Evolutionary conservation across 2,888 invertebrate species (phyloP), one percentile per base, ranked within the genome.

Genomic region (Gnatocerus cornutus): DNA sequence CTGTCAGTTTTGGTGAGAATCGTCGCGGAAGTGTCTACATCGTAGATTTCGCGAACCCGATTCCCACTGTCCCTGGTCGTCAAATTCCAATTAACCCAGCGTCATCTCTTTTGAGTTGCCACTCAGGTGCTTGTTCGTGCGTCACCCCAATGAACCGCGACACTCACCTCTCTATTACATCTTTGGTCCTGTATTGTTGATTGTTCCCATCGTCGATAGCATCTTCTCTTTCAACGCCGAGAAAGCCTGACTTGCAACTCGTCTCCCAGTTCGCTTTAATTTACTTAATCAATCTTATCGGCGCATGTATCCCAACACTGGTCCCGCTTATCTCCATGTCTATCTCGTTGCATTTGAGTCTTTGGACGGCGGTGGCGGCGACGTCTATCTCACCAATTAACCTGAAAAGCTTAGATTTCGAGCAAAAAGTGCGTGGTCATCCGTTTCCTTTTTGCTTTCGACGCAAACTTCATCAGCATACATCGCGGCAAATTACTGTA

Each of bases 71-170:
- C 65, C 33, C 14, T 46, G 10, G 13, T 48, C 46, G 59, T 67
- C 67, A 59, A 14, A 41, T 67, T 43, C 61, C 61, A 68, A 68
- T 68, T 68, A 68, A 52, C 3, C 33, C 68, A 62, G 61, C 68
- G 75, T 71, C 74, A 72, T 74, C 65, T 61, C 53, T 75, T 78
- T 78, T 77, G 78, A 78, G 73, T 73, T 79, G 82, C 81, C 83
- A 80, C 76, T 83, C 83, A 82, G 76, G 72, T 75, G 79, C 74
- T 74, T 81, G 80, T 76, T 83, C 83, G 83, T 83, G 83, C 83
- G 77, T 82, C 80, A 78, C 77, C 67, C 63, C 66, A 68, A 39
- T 71, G 62, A 66, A 62, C 13, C 65, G 64, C 71, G 73, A 75
- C 73, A 64, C 75, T 78, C 77, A 79, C 80, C 77, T 80, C 79